These are phyloP conservation scores for Aspidiotus destructor DNA, from an alignment of 2,888 invertebrate genomes.

Conservation along the genomic window DNA sequence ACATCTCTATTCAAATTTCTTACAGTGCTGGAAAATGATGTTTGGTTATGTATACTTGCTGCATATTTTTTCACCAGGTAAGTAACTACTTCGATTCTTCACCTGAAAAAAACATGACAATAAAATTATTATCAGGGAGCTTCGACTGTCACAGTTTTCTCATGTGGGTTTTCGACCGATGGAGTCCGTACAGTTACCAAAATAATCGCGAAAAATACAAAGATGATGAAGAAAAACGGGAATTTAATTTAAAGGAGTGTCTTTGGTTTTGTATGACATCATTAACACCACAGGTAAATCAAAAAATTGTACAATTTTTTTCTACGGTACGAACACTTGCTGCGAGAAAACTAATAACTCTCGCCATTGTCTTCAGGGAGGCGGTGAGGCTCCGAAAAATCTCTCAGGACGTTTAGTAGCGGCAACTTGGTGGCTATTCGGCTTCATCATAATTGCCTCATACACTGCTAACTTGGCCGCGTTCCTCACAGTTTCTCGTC, in stretches of 20 bases:
- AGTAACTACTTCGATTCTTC: conserved; percentile 31
- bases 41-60: conserved; percentile 91
- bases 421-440: conserved; percentile 98
- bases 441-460: conserved; percentile 96
- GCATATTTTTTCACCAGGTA: conserved; percentile 90
- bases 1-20: conserved; percentile 94
- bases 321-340: not conserved
- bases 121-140: no score
- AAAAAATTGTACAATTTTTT: not conserved
- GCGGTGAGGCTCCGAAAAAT: conserved; percentile 93
- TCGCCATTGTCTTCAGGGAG: conserved; percentile 52
- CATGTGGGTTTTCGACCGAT: conserved; percentile 93
- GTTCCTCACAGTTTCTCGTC: conserved; percentile 84
- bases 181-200: conserved; percentile 94
- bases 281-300: conserved; percentile 66
- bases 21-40: conserved; percentile 88
- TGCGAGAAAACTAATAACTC: not conserved
- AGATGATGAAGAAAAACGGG: conserved; percentile 85
- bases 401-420: conserved; percentile 88
- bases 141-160: conserved; percentile 54
- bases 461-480: conserved; percentile 98
- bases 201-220: conserved; percentile 88
- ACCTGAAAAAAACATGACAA: not conserved
- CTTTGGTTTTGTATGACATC: conserved; percentile 99
- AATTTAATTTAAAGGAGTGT: conserved; percentile 91